Percentiles rank a stretch among this genome's conserved stretches.
Evolutionary conservation across 2,797 vertebrate genomes (phyloP).

Genomic region (Esox masquinongy): DNA sequence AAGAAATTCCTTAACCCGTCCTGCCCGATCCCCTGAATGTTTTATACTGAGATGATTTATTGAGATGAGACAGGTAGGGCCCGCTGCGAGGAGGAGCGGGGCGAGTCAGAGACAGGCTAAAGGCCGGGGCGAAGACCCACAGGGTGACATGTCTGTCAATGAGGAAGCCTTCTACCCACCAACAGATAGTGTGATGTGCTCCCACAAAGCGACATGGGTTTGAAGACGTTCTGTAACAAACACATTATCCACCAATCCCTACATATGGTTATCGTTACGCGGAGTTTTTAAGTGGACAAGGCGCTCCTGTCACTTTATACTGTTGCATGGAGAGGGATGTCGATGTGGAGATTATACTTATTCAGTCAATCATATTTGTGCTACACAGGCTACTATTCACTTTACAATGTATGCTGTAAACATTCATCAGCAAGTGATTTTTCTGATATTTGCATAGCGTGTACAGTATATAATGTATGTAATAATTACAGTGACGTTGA

Average conservation of each 20-base stretch:
- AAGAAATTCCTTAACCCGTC: constrained; percentile 94
- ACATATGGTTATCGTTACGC: constrained; percentile 20
- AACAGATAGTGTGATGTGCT: not conserved
- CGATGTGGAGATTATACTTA: not conserved
- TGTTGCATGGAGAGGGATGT: not conserved
- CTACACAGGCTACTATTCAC: not conserved
- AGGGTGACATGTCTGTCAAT: constrained; percentile 59
- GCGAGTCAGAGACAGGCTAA: constrained; percentile 70
- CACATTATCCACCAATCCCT: constrained; percentile 13
- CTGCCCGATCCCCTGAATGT: constrained; percentile 89
- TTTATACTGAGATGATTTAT: constrained; percentile 89
- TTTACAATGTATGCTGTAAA: not conserved
- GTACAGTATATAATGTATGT: constrained; percentile 35
- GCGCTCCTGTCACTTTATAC: constrained; percentile 5
- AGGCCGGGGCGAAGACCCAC: constrained; percentile 66
- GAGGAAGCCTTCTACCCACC: constrained; percentile 25
- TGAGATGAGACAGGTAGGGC: constrained; percentile 82
- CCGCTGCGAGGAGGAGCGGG: constrained; percentile 65
- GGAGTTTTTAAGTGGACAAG: constrained; percentile 11
- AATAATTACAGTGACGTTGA: constrained; percentile 39
- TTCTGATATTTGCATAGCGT: constrained; percentile 42
- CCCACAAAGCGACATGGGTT: constrained; percentile 10
- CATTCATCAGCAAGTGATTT: constrained; percentile 12
- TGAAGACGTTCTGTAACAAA: constrained; percentile 12
- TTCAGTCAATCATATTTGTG: not conserved